Evolutionary conservation across 2,888 invertebrate genomes (phyloP), one percentile per base, ranked within the genome.

Genomic region (Kuschelorhynchus macadamiae): DNA sequence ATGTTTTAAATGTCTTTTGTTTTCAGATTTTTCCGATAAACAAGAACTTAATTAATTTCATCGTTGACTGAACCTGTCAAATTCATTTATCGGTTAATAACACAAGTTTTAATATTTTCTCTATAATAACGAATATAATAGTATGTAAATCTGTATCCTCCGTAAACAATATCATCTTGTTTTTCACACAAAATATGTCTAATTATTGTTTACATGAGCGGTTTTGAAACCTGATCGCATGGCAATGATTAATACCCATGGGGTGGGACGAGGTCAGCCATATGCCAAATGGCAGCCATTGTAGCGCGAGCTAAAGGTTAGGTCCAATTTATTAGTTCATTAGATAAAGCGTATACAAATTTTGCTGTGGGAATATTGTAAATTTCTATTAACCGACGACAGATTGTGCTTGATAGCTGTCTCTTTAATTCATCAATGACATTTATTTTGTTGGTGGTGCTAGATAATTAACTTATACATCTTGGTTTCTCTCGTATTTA

Each of bases 201-300:
- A 63, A 63, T 63, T 63, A 63, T 63, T 55, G 63, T 63, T 55
- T 63, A 52, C 41, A 44, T 36, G 50, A 44, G 30, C 52, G 49
- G 20, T 64, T 64, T 67, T 67, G 57, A 62, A 67, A 62, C 62
- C 67, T 44, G 62, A 67, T 67, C 62, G 42, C 57, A 57, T 47
- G 46, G 17, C 32, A 64, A 69, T 69, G 68, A 69, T 69, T 69
- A 69, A 69, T 69, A 69, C 57, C 42, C 32, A 56, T 25, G 52
- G 70, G 70, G 70, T 66, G 65, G 55, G 65, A 65, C 70, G 70
- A 70, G 70, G 70, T 70, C 70, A 65, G 16, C 17, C 42, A 52
- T 61, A 65, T 47, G 64, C 49, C 44, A 69, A 69, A 69, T 69
- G 64, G 68, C 68, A 64, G 36, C 60, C 53, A 57, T 56, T 57